Percentiles rank a stretch among this genome's conserved stretches.
phyloP scores from a whole-genome alignment of 2,888 invertebrate species.

The Norana najaformis region DNA sequence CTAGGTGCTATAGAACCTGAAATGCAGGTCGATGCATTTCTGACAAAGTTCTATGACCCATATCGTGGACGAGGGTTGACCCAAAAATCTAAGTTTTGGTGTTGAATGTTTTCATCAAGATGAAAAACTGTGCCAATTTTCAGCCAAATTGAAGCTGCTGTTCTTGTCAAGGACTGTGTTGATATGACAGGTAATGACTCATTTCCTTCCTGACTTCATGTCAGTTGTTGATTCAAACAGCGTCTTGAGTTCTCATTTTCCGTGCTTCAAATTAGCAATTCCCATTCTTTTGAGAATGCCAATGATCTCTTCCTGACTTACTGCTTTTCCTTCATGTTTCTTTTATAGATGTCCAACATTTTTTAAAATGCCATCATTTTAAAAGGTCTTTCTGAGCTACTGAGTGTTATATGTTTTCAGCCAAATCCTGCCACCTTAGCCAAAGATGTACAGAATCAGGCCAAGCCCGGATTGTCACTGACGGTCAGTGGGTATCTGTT shows the following conservation, averaged over 20 bases:
- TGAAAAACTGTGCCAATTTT: too few species aligned
- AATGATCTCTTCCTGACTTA: neutral
- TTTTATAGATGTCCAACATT: neutral
- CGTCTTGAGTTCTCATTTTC: neutral
- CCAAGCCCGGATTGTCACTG: slow-evolving; percentile 59
- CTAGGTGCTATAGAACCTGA: too few species aligned
- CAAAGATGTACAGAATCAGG: slow-evolving; percentile 41
- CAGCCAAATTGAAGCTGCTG: too few species aligned
- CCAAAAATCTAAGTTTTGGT: too few species aligned
- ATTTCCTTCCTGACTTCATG: neutral
- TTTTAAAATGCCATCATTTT: neutral
- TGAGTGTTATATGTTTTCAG: slow-evolving; percentile 8
- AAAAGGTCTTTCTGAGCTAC: neutral
- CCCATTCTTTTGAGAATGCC: neutral
- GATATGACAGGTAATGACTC: too few species aligned
- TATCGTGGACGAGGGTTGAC: too few species aligned
- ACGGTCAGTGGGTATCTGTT: slow-evolving; percentile 52
- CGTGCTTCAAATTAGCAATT: neutral
- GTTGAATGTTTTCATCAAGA: too few species aligned
- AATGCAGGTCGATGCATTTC: too few species aligned
- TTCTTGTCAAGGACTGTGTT: too few species aligned
- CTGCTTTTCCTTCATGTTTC: neutral
- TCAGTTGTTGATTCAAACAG: neutral
- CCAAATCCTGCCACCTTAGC: neutral
- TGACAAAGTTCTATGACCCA: too few species aligned